phyloP scores from a whole-genome alignment of 64 coral and sea anemone genomes.

The Montipora capricornis region DNA sequence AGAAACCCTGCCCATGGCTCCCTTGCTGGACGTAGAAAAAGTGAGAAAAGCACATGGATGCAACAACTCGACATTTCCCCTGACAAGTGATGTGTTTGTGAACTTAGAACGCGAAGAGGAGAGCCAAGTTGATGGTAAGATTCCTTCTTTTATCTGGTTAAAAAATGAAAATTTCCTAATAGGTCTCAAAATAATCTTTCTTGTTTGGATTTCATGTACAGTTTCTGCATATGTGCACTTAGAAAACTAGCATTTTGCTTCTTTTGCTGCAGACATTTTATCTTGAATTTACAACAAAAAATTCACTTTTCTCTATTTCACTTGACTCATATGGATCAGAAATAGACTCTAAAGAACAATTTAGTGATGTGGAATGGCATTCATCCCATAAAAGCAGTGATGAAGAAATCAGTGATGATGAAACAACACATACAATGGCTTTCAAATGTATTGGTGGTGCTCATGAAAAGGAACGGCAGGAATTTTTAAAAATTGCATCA shows the following conservation, averaged over 20 bases:
- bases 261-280: not conserved
- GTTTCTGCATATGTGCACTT: not conserved
- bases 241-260: not conserved
- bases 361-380: not conserved
- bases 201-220: not conserved
- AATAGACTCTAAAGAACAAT: not conserved
- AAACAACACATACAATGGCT: slow-evolving; percentile 67
- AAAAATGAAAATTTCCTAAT: not conserved
- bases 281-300: not conserved
- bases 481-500: slow-evolving; percentile 34
- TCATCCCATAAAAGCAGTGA: not conserved
- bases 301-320: not conserved
- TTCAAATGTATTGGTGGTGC: slow-evolving; percentile 85
- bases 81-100: not conserved
- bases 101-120: not conserved
- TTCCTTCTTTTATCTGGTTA: not conserved
- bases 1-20: slow-evolving; percentile 1
- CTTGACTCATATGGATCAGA: not conserved
- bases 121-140: not conserved
- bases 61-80: not conserved
- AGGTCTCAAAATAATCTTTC: not conserved
- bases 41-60: not conserved
- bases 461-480: slow-evolving; percentile 39
- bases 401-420: not conserved
- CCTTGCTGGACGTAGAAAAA: slow-evolving; percentile 2